phyloP scores from a whole-genome alignment of 2,113 vertebrate genomes.

The Hippocampus abdominalis region DNA sequence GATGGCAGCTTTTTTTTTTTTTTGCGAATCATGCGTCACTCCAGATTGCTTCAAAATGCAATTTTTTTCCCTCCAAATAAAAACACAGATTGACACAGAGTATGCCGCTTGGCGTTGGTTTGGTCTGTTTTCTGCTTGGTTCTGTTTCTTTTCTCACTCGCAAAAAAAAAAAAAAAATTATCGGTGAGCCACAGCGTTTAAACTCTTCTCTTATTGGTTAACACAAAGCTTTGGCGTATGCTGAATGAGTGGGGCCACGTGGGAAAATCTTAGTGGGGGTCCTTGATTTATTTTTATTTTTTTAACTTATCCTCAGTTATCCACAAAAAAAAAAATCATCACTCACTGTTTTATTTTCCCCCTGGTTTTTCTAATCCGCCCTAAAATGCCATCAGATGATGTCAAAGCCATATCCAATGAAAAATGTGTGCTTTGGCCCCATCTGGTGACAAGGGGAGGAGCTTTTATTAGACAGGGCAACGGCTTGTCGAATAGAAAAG shows the following conservation, averaged over 20 bases:
- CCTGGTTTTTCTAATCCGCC: no score
- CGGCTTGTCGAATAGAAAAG: no score
- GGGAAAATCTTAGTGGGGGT: no score
- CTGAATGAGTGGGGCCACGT: no score
- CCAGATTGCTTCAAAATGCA: constrained; percentile 5
- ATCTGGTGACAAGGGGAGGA: background rate
- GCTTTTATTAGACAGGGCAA: no score
- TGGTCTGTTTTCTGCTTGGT: background rate
- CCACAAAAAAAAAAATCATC: no score
- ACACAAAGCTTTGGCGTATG: no score
- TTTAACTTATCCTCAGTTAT: no score
- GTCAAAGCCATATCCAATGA: background rate
- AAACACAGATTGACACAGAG: background rate
- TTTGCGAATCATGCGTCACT: constrained; percentile 49
- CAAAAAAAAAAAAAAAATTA: no score
- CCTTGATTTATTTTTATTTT: background rate
- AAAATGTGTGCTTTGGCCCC: background rate
- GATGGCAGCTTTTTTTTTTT: constrained; percentile 8
- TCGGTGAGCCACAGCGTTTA: background rate
- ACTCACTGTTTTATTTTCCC: no score
- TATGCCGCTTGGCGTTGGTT: background rate
- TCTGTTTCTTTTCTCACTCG: background rate
- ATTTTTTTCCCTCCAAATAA: background rate
- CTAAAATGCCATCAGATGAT: background rate
- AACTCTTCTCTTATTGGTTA: no score